Conservation (phyloP, 2,113 vertebrate genomes). For the Phainopepla nitens region DNA sequence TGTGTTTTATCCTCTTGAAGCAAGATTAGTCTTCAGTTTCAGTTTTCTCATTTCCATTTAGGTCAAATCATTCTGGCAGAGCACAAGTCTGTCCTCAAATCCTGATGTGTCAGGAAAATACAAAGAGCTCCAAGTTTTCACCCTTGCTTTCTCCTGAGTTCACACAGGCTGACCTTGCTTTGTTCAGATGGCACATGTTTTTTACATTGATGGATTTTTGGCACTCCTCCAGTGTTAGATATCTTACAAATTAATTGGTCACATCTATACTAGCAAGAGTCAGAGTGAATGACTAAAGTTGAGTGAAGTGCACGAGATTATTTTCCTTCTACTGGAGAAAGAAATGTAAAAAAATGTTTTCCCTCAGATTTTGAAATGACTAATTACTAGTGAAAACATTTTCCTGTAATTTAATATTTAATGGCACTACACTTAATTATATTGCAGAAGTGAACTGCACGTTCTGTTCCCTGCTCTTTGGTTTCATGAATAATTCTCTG, state of each 20-base stretch:
- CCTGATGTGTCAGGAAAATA: conserved; percentile 13
- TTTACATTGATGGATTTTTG: conserved; percentile 1
- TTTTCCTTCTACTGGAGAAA: not conserved
- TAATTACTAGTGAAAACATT: conserved; percentile 54
- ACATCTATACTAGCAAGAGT: not conserved
- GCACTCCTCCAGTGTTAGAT: not conserved
- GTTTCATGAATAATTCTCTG: conserved; percentile 27
- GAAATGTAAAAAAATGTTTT: not conserved
- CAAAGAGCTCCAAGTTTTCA: not conserved
- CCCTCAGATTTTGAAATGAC: not conserved
- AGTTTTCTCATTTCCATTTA: conserved; percentile 28
- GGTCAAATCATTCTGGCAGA: conserved; percentile 12
- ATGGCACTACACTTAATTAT: conserved; percentile 22
- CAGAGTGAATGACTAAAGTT: not conserved
- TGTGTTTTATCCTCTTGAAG: not conserved
- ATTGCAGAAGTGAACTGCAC: not conserved
- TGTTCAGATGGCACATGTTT: not conserved
- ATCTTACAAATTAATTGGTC: not conserved
- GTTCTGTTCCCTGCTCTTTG: not conserved
- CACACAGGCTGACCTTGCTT: conserved; percentile 43
- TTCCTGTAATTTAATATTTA: conserved; percentile 48
- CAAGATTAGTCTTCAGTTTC: not conserved
- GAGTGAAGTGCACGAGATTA: not conserved
- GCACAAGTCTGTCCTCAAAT: not conserved
- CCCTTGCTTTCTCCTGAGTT: conserved; percentile 20